phyloP scores from a whole-genome alignment of 2,888 invertebrate genomes.

The Choristoneura rosaceana region DNA sequence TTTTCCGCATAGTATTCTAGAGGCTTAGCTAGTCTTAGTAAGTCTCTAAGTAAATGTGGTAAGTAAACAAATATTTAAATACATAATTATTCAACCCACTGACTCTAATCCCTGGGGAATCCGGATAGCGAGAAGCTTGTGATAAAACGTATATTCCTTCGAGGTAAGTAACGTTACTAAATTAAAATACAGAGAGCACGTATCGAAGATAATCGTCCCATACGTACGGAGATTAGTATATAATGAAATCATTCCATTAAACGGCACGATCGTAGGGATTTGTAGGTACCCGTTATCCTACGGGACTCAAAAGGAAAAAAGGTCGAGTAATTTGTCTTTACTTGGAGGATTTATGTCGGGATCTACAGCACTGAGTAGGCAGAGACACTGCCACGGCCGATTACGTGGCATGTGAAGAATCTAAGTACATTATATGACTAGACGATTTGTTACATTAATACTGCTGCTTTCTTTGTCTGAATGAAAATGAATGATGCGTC shows the following conservation, averaged over 20 bases:
- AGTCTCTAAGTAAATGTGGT: not conserved
- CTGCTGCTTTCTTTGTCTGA: not conserved
- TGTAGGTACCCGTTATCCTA: constrained; percentile 69
- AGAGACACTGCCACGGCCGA: constrained; percentile 59
- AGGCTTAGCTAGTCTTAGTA: not conserved
- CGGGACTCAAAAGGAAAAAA: constrained; percentile 72
- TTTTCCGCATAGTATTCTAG: too few species aligned
- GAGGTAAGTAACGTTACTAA: constrained; percentile 18
- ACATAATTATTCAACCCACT: not conserved
- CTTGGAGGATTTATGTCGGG: constrained; percentile 76
- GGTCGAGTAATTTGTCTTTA: constrained; percentile 80
- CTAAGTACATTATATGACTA: constrained; percentile 30
- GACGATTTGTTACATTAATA: constrained; percentile 33
- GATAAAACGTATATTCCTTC: constrained; percentile 16
- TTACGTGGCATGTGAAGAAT: constrained; percentile 54
- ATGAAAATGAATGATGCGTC: not conserved
- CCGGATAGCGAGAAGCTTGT: constrained; percentile 1
- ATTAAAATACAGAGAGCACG: constrained; percentile 31
- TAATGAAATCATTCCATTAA: constrained; percentile 76
- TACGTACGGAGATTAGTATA: constrained; percentile 53
- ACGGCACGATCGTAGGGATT: constrained; percentile 68
- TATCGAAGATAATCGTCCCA: constrained; percentile 39
- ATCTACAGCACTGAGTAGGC: constrained; percentile 64
- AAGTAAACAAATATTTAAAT: not conserved
- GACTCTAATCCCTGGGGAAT: constrained; percentile 19